phyloP scores from a whole-genome alignment of 2,888 invertebrate genomes.

The Eremobia ochroleuca region DNA sequence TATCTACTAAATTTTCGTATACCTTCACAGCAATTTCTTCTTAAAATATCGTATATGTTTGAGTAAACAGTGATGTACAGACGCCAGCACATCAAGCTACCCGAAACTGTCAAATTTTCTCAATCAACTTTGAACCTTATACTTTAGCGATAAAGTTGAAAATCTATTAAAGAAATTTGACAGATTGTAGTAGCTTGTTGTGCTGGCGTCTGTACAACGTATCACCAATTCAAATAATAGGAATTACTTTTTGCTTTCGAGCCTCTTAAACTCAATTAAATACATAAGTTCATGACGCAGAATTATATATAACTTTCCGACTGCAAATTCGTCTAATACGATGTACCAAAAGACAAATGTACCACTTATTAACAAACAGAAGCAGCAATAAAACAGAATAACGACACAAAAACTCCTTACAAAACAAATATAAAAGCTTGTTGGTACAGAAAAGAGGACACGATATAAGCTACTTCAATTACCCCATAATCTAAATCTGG shows the following conservation, averaged over 20 bases:
- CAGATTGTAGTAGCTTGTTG: too few relatives aligned
- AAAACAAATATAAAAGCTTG: slow-evolving; percentile 60
- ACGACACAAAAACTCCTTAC: slow-evolving; percentile 41
- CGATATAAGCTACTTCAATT: slow-evolving; percentile 77
- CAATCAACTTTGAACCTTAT: too few relatives aligned
- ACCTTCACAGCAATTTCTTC: background rate
- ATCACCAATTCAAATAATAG: background rate
- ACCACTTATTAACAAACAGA: slow-evolving; percentile 32
- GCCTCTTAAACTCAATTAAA: background rate
- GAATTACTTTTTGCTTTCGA: background rate
- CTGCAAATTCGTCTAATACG: slow-evolving; percentile 14
- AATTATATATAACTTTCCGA: background rate
- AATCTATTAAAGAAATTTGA: too few relatives aligned
- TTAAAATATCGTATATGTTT: background rate
- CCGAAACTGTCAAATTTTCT: too few relatives aligned
- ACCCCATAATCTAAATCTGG: slow-evolving; percentile 82
- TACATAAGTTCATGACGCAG: background rate
- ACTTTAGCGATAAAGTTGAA: too few relatives aligned
- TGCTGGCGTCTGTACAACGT: background rate
- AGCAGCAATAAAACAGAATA: slow-evolving; percentile 44
- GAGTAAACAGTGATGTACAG: background rate
- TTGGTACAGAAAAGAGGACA: slow-evolving; percentile 56
- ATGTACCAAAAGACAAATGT: slow-evolving; percentile 22
- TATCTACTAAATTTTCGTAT: background rate
- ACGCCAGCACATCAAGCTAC: too few relatives aligned